Base-by-base conservation (phyloP, 2,113 vertebrate species). In the Lucifuga dentata region DNA sequence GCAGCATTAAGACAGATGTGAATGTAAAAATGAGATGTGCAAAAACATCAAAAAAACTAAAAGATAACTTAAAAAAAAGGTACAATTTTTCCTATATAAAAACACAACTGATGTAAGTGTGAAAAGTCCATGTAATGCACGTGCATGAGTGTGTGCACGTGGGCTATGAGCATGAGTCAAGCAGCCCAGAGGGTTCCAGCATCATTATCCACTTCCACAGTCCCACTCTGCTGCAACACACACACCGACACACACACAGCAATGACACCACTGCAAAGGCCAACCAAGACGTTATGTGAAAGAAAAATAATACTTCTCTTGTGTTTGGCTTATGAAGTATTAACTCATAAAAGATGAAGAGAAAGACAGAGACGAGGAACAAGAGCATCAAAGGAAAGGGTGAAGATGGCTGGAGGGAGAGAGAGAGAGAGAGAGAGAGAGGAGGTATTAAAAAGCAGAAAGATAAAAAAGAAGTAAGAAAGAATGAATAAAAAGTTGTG, bases 161-260 rank as follows among this genome's bases (percentile, higher is more conserved):
- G n/a, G 17, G 3, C 9, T 21, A 3, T 21, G 43, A 45, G 40
- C 2, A 16, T 17, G 50, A 68, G 53, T 19, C 45, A 36, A 38
- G 67, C 24, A 33, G 60, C 52, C 59, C 53, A 0, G 59, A 40
- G 74, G 68, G 52, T 17, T 16, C 8, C 21, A 60, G 79, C 72
- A 56, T 69, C 59, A 73, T 66, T 62, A 74, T 24, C 55, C 64
- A 52, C 55, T 64, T 1, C 2, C 32, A 15, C 49, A 10, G 41
- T 55, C 33, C 10, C 43, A 51, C 35, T 49, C 15, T 20, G 36
- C 6, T 36, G 50, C 9, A 24, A 24, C 23, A 40, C 55, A n/a
- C 1, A n/a, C 11, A 1, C 13, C 38, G 15, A 3, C 38, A 40
- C 11, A 11, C 35, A 10, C 35, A 38, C 35, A 52, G 26, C 46